Evolutionary conservation across 2,113 vertebrate genomes (phyloP).

Genomic region (Melanostigma gelatinosum): DNA sequence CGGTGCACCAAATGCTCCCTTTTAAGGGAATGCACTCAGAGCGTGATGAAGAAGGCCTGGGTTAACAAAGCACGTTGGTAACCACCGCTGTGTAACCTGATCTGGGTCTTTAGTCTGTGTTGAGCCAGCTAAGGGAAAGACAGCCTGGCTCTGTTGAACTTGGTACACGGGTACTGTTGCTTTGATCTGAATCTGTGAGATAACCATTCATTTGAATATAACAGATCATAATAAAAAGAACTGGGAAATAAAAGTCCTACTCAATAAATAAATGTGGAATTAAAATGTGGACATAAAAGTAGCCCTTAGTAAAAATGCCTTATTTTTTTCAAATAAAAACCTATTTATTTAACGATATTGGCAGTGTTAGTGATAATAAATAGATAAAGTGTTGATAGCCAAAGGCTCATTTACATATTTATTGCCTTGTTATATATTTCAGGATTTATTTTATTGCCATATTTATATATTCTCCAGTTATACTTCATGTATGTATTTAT

Average conservation of each 20-base stretch:
- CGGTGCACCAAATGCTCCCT: too few relatives aligned
- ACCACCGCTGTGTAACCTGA: not conserved
- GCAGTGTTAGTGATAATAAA: too few relatives aligned
- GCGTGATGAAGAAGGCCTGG: not conserved
- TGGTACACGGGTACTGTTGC: not conserved
- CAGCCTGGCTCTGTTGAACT: not conserved
- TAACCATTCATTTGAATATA: not conserved
- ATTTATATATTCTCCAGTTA: not conserved
- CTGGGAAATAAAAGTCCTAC: not conserved
- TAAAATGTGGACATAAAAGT: not conserved
- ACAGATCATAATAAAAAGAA: not conserved
- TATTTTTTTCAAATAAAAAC: too few relatives aligned
- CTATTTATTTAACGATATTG: too few relatives aligned
- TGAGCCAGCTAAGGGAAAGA: not conserved
- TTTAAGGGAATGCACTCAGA: not conserved
- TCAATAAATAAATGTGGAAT: not conserved
- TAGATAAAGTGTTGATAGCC: too few relatives aligned
- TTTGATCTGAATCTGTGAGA: too few relatives aligned
- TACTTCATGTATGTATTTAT: not conserved
- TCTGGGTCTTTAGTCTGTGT: not conserved
- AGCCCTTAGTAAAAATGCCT: not conserved
- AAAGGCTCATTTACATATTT: too few relatives aligned
- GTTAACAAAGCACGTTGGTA: not conserved
- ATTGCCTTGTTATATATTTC: not conserved
- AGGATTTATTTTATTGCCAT: not conserved